Percentiles rank a stretch among this genome's conserved stretches.
phyloP scores from a whole-genome alignment of 2,113 vertebrate species.

The Centrocercus urophasianus region DNA sequence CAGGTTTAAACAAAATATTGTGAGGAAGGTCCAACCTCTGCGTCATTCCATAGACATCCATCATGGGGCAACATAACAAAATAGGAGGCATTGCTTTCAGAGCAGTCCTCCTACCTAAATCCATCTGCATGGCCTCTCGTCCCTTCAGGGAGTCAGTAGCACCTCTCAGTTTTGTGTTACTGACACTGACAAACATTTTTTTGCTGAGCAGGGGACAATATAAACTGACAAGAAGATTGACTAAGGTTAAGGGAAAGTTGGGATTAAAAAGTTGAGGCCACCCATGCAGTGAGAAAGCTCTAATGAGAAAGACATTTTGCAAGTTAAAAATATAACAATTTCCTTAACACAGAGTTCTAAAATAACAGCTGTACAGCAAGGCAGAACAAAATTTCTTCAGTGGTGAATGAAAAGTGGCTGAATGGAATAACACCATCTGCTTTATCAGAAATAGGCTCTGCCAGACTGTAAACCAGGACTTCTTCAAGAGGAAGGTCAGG shows the following conservation, averaged over 20 bases:
- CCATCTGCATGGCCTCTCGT: background rate
- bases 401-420: conserved; percentile 25
- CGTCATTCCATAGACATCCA: too few relatives aligned
- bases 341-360: conserved; percentile 23
- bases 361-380: conserved; percentile 59
- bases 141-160: background rate
- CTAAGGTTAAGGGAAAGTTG: background rate
- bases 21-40: too few relatives aligned
- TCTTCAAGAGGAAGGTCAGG: background rate
- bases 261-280: conserved; percentile 40
- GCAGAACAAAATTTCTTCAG: conserved; percentile 10
- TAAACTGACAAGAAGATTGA: conserved; percentile 24
- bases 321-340: conserved; percentile 22
- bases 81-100: too few relatives aligned
- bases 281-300: background rate
- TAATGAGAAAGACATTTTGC: conserved; percentile 60
- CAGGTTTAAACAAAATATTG: too few relatives aligned
- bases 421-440: conserved; percentile 12
- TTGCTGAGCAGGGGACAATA: background rate
- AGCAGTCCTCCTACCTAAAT: background rate
- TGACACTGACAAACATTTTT: background rate
- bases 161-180: background rate
- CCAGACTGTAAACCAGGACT: background rate
- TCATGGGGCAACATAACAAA: too few relatives aligned
- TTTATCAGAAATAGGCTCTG: conserved; percentile 17